phyloP scores from a whole-genome alignment of 2,888 invertebrate species.

The Archaeoteleia sp. region DNA sequence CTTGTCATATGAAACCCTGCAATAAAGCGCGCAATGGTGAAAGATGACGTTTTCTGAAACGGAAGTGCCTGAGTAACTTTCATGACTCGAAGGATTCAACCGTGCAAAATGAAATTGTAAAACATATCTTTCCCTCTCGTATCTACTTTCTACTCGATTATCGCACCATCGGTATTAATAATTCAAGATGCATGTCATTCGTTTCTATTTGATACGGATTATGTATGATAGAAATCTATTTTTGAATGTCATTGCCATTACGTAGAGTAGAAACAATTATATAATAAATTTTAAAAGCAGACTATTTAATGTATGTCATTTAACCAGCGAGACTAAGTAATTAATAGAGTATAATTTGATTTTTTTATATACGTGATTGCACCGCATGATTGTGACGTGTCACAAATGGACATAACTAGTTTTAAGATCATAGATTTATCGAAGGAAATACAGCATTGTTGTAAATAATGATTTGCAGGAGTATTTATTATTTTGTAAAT shows the following conservation, averaged over 20 bases:
- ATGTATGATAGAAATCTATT: conserved; percentile 22
- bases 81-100: conserved; percentile 11
- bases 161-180: conserved; percentile 36
- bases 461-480: too few species aligned
- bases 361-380: too few species aligned
- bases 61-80: conserved; percentile 14
- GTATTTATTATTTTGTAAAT: too few species aligned
- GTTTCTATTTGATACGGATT: conserved; percentile 7
- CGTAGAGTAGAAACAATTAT: conserved; percentile 6
- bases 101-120: conserved; percentile 12
- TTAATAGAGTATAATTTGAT: too few species aligned
- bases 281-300: not conserved
- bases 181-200: conserved; percentile 32
- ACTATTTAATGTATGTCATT: too few species aligned
- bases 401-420: too few species aligned
- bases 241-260: conserved; percentile 33
- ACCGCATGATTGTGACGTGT: too few species aligned
- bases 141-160: conserved; percentile 37
- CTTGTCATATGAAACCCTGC: conserved; percentile 26
- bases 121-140: conserved; percentile 6
- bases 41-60: conserved; percentile 23
- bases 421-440: too few species aligned
- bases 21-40: conserved; percentile 23
- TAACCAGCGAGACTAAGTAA: too few species aligned
- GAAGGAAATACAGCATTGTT: too few species aligned